Percentiles rank a stretch among this genome's conserved stretches.
Evolutionary conservation across 2,888 invertebrate genomes (phyloP).

Genomic region (Linnaemya tessellans): DNA sequence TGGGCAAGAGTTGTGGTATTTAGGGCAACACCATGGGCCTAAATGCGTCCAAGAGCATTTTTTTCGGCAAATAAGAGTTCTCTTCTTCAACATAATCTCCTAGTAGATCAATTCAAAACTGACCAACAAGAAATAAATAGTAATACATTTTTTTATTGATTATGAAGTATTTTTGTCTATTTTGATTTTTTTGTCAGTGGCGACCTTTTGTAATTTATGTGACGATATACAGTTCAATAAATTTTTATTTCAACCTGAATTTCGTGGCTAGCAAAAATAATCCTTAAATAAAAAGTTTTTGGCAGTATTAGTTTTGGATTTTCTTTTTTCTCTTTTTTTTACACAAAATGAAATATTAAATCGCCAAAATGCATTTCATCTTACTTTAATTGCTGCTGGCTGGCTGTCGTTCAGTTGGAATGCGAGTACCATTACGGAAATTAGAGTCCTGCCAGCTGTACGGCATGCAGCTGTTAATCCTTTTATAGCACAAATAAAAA

Average conservation of each 20-base stretch:
- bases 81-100: no score
- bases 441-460: conserved; percentile 12
- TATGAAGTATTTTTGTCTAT: no score
- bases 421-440: neutral
- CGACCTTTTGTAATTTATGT: no score
- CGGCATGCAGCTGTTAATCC: conserved; percentile 50
- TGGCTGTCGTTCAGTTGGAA: neutral
- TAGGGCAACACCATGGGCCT: no score
- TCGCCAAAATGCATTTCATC: neutral
- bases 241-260: neutral
- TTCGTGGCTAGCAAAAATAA: neutral
- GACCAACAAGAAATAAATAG: no score
- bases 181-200: no score
- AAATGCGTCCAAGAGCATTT: no score
- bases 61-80: no score
- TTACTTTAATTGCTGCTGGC: conserved; percentile 43
- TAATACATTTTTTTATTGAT: no score
- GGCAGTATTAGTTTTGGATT: neutral
- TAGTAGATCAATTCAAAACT: no score
- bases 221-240: no score
- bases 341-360: neutral
- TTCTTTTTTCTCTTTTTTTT: neutral
- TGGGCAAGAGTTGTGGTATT: no score
- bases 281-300: neutral
- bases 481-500: conserved; percentile 39